phyloP scores from a whole-genome alignment of 2,888 invertebrate species.

The Colletes collaris region DNA sequence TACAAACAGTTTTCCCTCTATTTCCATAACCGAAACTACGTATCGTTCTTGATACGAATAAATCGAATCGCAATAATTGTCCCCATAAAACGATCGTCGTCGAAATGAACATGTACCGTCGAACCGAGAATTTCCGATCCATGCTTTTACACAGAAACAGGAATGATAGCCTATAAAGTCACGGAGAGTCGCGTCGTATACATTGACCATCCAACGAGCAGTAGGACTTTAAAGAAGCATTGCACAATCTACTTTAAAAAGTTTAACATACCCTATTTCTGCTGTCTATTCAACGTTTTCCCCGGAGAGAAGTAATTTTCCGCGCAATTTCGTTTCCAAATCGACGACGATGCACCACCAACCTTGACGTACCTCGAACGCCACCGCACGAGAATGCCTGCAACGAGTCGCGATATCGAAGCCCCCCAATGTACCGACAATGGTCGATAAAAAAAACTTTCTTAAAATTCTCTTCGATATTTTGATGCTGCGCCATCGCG shows the following conservation, averaged over 20 bases:
- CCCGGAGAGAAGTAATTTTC: no score
- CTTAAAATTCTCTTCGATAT: no score
- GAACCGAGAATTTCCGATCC: no score
- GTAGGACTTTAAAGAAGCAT: no score
- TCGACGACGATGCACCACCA: background rate
- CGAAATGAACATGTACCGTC: no score
- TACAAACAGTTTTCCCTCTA: background rate
- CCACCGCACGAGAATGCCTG: constrained; percentile 2
- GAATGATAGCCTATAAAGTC: no score
- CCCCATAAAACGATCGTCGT: background rate
- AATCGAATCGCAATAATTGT: background rate
- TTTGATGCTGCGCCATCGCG: no score
- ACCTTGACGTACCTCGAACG: background rate
- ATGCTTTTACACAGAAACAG: no score
- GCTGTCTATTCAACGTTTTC: background rate
- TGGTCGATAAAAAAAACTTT: constrained; percentile 13
- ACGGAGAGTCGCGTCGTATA: no score
- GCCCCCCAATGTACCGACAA: background rate
- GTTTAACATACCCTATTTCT: background rate
- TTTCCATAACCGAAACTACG: background rate
- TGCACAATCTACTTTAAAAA: background rate
- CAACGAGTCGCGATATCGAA: background rate
- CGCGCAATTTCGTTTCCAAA: background rate
- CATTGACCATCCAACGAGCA: no score
- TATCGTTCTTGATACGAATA: constrained; percentile 31